Conservation (phyloP, 2,113 vertebrate species). For the Scomber colias region DNA sequence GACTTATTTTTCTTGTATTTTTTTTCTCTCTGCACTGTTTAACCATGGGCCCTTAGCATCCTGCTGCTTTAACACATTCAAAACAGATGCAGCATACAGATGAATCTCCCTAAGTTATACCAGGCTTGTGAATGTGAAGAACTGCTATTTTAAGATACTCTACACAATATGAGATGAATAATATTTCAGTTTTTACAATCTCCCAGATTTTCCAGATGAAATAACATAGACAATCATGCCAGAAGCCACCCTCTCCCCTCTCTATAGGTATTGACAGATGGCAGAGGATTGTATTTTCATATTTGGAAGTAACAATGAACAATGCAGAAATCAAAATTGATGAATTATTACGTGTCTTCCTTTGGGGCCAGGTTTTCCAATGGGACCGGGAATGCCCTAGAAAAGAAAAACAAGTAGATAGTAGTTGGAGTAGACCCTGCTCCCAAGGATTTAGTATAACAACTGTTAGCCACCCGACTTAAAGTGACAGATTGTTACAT, state of each 20-base stretch:
- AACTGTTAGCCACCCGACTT: background rate
- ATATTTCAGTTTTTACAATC: slow-evolving; percentile 12
- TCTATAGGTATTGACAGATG: background rate
- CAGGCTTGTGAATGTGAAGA: background rate
- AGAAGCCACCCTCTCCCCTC: background rate
- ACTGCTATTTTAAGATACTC: background rate
- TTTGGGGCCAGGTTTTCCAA: slow-evolving; percentile 92
- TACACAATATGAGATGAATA: slow-evolving; percentile 1
- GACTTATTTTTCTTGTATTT: background rate
- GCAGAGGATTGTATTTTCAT: background rate
- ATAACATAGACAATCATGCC: background rate
- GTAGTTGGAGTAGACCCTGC: background rate
- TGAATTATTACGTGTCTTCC: slow-evolving; percentile 89
- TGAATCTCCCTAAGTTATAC: background rate
- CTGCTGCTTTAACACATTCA: slow-evolving; percentile 25
- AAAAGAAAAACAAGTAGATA: slow-evolving; percentile 49
- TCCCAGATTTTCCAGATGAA: background rate
- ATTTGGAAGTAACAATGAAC: background rate
- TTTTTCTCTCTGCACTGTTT: slow-evolving; percentile 2
- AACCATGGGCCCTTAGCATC: background rate
- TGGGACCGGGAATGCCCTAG: slow-evolving; percentile 90
- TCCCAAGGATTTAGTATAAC: background rate
- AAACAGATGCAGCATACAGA: slow-evolving; percentile 9
- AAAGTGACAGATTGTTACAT: background rate
- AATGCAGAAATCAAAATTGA: slow-evolving; percentile 7